phyloP scores from a whole-genome alignment of 2,113 vertebrate species.

The Sylvia atricapilla region DNA sequence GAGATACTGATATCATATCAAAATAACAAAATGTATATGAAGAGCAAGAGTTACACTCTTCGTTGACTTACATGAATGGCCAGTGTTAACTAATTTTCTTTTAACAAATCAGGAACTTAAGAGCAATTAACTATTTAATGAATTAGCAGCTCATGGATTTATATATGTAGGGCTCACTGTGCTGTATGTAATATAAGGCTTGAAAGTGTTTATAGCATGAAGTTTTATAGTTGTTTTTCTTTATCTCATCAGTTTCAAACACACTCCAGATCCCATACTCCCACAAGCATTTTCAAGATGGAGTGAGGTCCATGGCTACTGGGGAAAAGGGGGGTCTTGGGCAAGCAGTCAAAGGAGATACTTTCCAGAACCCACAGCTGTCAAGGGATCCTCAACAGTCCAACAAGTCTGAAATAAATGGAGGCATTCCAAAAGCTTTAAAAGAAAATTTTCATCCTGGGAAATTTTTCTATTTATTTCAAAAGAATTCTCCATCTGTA shows the following conservation, averaged over 20 bases:
- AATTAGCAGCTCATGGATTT: conserved; percentile 54
- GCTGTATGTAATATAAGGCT: conserved; percentile 7
- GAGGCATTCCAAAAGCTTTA: conserved; percentile 65
- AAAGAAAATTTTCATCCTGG: conserved; percentile 65
- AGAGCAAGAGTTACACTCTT: neutral
- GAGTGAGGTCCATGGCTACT: conserved; percentile 62
- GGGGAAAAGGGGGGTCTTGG: conserved; percentile 45
- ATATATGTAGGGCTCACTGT: neutral
- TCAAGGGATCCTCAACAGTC: conserved; percentile 64
- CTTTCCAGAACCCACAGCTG: conserved; percentile 67
- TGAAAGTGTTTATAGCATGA: conserved; percentile 50
- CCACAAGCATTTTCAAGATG: conserved; percentile 57
- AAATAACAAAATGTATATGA: neutral
- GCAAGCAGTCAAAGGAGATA: conserved; percentile 53
- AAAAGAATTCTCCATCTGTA: conserved; percentile 71
- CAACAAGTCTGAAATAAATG: conserved; percentile 62
- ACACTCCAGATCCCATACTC: conserved; percentile 49
- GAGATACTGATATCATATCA: neutral
- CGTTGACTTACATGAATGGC: neutral
- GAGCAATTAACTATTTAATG: conserved; percentile 39
- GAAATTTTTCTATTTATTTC: conserved; percentile 70
- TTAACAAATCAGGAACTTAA: neutral
- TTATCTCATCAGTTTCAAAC: conserved; percentile 64
- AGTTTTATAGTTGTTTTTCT: conserved; percentile 67
- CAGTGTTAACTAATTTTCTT: neutral